Evolutionary conservation across 2,113 vertebrate genomes (phyloP).

Genomic region (Nipponia nippon): DNA sequence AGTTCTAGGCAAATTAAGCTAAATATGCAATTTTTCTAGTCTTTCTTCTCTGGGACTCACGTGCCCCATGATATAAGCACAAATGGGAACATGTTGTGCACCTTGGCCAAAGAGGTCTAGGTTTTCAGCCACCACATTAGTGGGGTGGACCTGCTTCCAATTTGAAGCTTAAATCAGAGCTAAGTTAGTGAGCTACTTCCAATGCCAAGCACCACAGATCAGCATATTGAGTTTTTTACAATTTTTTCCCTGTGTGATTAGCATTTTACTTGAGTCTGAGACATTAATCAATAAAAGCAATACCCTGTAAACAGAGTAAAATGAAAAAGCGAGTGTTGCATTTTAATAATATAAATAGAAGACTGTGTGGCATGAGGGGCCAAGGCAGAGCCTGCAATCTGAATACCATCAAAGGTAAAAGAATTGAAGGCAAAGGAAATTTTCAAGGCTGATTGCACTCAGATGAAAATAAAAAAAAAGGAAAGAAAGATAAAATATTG

Average conservation of each 20-base stretch:
- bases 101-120: background rate
- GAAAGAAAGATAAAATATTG: constrained; percentile 40
- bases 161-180: background rate
- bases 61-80: accelerated
- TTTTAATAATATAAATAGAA: constrained; percentile 42
- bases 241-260: constrained; percentile 18
- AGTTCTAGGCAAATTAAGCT: background rate
- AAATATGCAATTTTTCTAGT: background rate
- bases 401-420: constrained; percentile 41
- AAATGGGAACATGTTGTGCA: background rate
- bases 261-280: constrained; percentile 60
- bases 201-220: background rate
- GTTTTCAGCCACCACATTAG: background rate
- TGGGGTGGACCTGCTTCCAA: background rate
- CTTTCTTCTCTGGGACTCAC: background rate
- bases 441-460: constrained; percentile 10
- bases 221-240: constrained; percentile 18
- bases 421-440: constrained; percentile 44
- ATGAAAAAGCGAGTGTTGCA: constrained; percentile 36
- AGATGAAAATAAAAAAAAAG: background rate
- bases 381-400: constrained; percentile 15
- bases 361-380: constrained; percentile 4
- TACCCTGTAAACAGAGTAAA: constrained; percentile 38
- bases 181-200: background rate
- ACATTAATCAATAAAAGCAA: constrained; percentile 65